These are phyloP conservation scores for Odontamblyopus lacepedii DNA, from an alignment of 2,797 vertebrate genomes.

Conservation along the genomic window DNA sequence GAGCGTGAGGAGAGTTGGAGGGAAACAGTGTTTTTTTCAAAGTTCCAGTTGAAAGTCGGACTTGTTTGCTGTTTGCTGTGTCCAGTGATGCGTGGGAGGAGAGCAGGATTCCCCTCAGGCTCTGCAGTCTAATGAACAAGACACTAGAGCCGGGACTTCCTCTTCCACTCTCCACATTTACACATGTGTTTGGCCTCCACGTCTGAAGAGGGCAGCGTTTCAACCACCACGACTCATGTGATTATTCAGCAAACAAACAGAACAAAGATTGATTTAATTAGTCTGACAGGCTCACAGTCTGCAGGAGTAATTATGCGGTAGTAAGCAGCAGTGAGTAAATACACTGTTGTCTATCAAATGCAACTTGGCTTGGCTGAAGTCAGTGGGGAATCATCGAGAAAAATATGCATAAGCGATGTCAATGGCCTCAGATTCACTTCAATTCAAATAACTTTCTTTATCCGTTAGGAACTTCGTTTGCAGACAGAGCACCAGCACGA, in stretches of 20 bases:
- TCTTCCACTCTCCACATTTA: slow-evolving; percentile 37
- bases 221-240: slow-evolving; percentile 16
- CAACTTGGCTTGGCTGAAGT: neutral
- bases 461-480: no score
- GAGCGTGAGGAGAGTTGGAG: neutral
- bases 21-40: slow-evolving; percentile 59
- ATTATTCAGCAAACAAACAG: slow-evolving; percentile 51
- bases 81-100: slow-evolving; percentile 61
- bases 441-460: no score
- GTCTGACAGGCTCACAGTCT: slow-evolving; percentile 35
- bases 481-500: no score
- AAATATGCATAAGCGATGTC: neutral
- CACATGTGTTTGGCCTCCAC: slow-evolving; percentile 53
- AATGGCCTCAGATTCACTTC: no score
- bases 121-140: slow-evolving; percentile 66
- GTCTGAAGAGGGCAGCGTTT: slow-evolving; percentile 62
- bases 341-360: neutral
- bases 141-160: slow-evolving; percentile 55
- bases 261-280: slow-evolving; percentile 61
- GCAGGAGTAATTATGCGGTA: slow-evolving; percentile 39
- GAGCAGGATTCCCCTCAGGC: slow-evolving; percentile 66
- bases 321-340: slow-evolving; percentile 7
- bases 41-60: slow-evolving; percentile 76
- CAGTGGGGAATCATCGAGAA: neutral
- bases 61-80: slow-evolving; percentile 71